phyloP scores from a whole-genome alignment of 2,888 invertebrate genomes.

The Dione vanillae region DNA sequence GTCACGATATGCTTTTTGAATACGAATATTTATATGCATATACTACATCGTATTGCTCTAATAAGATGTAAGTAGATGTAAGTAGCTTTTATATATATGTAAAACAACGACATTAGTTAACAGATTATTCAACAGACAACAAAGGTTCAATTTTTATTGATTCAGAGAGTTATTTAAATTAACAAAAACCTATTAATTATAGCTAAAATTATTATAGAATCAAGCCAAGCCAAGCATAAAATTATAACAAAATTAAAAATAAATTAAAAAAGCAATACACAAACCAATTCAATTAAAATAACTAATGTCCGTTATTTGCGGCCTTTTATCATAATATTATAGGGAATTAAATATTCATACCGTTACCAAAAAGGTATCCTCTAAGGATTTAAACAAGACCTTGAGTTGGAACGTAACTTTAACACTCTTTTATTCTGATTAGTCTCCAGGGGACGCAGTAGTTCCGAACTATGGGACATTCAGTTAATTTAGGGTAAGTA shows the following conservation, averaged over 20 bases:
- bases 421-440: constrained; percentile 80
- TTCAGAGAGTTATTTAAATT: too few relatives aligned
- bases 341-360: constrained; percentile 57
- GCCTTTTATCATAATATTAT: constrained; percentile 44
- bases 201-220: too few relatives aligned
- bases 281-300: constrained; percentile 22
- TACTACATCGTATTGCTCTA: too few relatives aligned
- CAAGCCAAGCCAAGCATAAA: background rate
- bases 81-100: too few relatives aligned
- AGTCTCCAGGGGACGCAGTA: constrained; percentile 67
- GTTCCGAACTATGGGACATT: constrained; percentile 57
- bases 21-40: too few relatives aligned
- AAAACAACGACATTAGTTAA: too few relatives aligned
- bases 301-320: background rate
- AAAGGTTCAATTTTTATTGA: too few relatives aligned
- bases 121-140: too few relatives aligned
- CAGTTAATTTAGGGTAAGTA: constrained; percentile 62
- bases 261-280: background rate
- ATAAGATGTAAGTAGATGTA: too few relatives aligned
- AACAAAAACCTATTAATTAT: background rate
- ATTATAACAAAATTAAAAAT: background rate
- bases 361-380: constrained; percentile 48
- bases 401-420: constrained; percentile 68
- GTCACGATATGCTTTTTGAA: too few relatives aligned
- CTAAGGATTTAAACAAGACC: constrained; percentile 57